A percentile compares a stretch with the other conserved stretches of the same genome.
phyloP scores from a whole-genome alignment of 2,888 invertebrate species.

The Erebia ligea region DNA sequence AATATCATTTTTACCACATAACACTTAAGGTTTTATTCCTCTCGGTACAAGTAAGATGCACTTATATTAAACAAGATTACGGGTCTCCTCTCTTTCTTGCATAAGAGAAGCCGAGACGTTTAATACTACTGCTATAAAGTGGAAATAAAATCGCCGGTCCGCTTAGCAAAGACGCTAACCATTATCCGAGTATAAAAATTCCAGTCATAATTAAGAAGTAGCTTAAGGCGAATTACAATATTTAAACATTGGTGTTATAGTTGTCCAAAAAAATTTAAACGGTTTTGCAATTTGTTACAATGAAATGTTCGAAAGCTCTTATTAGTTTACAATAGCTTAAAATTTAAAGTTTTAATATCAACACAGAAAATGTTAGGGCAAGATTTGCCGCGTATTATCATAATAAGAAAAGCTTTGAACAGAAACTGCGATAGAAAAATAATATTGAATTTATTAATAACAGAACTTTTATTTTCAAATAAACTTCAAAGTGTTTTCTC shows the following conservation, averaged over 20 bases:
- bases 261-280: not conserved
- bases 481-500: no score
- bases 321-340: no score
- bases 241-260: not conserved
- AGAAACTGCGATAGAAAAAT: no score
- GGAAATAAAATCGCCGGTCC: conserved; percentile 63
- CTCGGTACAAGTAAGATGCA: conserved; percentile 55
- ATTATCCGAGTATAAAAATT: conserved; percentile 67
- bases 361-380: no score
- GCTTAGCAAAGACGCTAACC: conserved; percentile 66
- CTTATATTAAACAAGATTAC: conserved; percentile 61
- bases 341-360: no score
- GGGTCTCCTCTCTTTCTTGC: conserved; percentile 49
- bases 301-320: no score
- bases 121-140: conserved; percentile 61
- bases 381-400: no score
- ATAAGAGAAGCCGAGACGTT: conserved; percentile 48
- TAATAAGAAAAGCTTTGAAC: no score
- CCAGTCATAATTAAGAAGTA: conserved; percentile 73
- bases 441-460: no score
- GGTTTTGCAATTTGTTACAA: no score
- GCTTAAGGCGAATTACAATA: conserved; percentile 29
- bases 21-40: conserved; percentile 56
- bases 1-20: conserved; percentile 54
- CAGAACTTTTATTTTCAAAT: no score